Base-by-base conservation (phyloP, 2,888 invertebrate genomes). In the Dryobota labecula region DNA sequence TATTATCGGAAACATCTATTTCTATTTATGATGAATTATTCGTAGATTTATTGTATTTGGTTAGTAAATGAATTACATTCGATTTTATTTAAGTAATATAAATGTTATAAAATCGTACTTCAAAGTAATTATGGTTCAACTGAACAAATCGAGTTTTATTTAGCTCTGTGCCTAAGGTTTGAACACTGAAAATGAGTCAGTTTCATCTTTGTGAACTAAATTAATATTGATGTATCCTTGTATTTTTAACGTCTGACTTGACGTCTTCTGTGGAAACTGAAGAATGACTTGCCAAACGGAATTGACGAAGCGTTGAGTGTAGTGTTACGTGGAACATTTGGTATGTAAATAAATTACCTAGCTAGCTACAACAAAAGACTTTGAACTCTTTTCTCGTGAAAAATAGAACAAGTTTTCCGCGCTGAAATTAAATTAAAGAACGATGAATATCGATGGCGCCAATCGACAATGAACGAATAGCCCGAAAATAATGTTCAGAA, bases 361-460 rank as follows among this genome's bases (percentile, higher is more conserved):
- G 45, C 70, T 62, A 38, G 43, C 18, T 53, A 54, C 56, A 61
- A 76, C 71, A 84, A 75, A 74, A 73, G 63, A 81, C 51, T 83
- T 77, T 75, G 64, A 79, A 70, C 77, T 80, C 68, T 81, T 75
- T 68, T 54, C 45, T 64, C 64, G 58, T 72, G 66, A 70, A 73
- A 84, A 85, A 41, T 86, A 84, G 83, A 78, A 80, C 83, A 84
- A 73, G 58, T 80, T 74, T 73, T 61, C 71, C 20, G 53, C 68
- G 76, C 62, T 51, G 80, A 83, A 89, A 87, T 76, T 78, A 76
- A 81, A 75, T 70, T 78, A 82, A 82, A 82, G 30, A 57, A 68
- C 47, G 68, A n/a, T n/a, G n/a, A 76, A 77, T 76, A 75, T 81
- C 70, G 77, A 72, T 80, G 80, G 84, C 84, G 80, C 82, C 71